Evolutionary conservation across 2,888 invertebrate species (phyloP), one percentile per base, ranked within the genome.

Genomic region (Xanthia togata): DNA sequence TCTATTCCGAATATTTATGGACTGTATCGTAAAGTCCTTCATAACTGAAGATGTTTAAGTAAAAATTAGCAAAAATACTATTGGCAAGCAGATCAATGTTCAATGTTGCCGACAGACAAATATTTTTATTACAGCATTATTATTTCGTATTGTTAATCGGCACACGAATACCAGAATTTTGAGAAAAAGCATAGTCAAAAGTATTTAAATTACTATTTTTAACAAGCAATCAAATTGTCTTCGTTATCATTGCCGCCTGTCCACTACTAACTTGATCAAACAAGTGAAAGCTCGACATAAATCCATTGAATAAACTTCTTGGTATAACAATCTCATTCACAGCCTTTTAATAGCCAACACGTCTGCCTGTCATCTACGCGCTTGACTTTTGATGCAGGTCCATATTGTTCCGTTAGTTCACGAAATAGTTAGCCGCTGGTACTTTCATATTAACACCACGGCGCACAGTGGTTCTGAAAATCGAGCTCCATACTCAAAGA

Each of bases 351-450:
- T 70, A 50, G 59, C 38, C 60, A 67, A 62, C 76, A 73, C 74
- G 83, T 78, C 68, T 68, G 72, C 71, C 78, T 69, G 74, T 83
- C 87, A 82, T 78, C 47, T 60, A 57, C 44, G 64, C 57, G 62
- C 31, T 73, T 80, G 74, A 74, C 73, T 35, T 83, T 77, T 85
- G 81, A 87, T 75, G 73, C 77, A 83, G 83, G 86, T 77, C 55
- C 73, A 70, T 78, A 73, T 73, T 78, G 70, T 83, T 71, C 53
- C 50, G 67, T 78, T 73, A 44, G 41, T 69, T 73, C 65, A 76
- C 57, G 64, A 72, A 86, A 84, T 74, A 69, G 75, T 78, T 20
- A 41, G 59, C 71, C 60, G 60, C 38, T 73, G 60, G 76, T 77
- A 77, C 78, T 84, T 83, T 83, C 62, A 79, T 76, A 68, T 73